Conservation (phyloP, 2,888 invertebrate species). For the Ferdinandea cuprea region DNA sequence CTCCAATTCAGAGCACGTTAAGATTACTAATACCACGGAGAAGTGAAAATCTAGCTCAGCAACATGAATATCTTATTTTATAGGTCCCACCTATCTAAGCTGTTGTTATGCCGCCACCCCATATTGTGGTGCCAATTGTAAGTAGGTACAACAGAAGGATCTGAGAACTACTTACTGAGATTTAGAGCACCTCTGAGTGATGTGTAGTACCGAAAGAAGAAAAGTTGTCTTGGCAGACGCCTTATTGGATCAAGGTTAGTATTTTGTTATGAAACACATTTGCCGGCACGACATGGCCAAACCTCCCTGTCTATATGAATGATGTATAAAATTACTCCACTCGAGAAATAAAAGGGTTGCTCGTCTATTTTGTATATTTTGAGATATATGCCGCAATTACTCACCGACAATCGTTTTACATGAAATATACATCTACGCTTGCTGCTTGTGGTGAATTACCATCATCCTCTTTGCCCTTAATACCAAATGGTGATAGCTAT, state of each 20-base stretch:
- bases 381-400: constrained; percentile 32
- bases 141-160: neutral
- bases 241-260: constrained; percentile 50
- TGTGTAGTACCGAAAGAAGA: neutral
- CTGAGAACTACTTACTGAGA: constrained; percentile 11
- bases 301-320: neutral
- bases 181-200: constrained; percentile 11
- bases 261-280: constrained; percentile 32
- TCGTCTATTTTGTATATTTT: too few species aligned
- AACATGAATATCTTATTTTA: too few species aligned
- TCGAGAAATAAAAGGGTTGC: constrained; percentile 8
- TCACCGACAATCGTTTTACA: constrained; percentile 27
- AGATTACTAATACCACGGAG: too few species aligned
- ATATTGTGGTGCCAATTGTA: neutral
- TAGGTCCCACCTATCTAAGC: too few species aligned
- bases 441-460: constrained; percentile 3
- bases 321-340: neutral
- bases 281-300: neutral
- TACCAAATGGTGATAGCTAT: too few species aligned
- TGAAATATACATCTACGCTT: constrained; percentile 5
- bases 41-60: too few species aligned
- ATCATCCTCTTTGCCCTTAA: neutral
- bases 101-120: neutral
- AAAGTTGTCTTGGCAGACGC: constrained; percentile 25
- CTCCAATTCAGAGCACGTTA: too few species aligned